Percentiles rank a stretch among this genome's conserved stretches.
Evolutionary conservation across 2,113 vertebrate species (phyloP).

Genomic region (Datnioides undecimradiatus): DNA sequence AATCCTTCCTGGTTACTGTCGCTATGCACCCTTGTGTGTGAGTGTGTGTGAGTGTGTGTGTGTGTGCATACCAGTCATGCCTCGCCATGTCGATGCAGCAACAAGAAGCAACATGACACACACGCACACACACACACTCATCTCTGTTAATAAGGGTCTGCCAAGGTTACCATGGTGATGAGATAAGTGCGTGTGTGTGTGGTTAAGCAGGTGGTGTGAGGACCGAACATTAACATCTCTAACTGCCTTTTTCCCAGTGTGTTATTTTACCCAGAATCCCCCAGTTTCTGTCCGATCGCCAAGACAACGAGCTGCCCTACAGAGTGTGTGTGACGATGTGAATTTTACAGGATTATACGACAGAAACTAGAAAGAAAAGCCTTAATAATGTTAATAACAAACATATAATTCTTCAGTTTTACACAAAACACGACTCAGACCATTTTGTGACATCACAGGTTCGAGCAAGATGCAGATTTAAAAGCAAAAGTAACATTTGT

Average conservation of each 20-base stretch:
- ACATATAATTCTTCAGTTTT: too few relatives aligned
- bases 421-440: too few relatives aligned
- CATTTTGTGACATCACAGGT: too few relatives aligned
- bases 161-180: neutral
- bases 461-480: too few relatives aligned
- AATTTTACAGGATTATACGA: too few relatives aligned
- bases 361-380: too few relatives aligned
- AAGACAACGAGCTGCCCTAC: neutral
- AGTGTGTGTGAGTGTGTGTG: slow-evolving; percentile 34
- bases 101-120: slow-evolving; percentile 58
- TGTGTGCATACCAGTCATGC: slow-evolving; percentile 54
- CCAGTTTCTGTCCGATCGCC: neutral
- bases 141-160: slow-evolving; percentile 16
- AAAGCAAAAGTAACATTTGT: too few relatives aligned
- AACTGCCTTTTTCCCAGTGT: neutral
- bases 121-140: slow-evolving; percentile 24
- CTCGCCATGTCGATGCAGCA: slow-evolving; percentile 17
- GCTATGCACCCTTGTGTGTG: slow-evolving; percentile 1
- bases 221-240: slow-evolving; percentile 36
- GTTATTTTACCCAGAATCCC: slow-evolving; percentile 25
- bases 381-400: too few relatives aligned
- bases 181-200: slow-evolving; percentile 25
- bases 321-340: too few relatives aligned
- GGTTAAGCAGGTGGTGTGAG: slow-evolving; percentile 26
- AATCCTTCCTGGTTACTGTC: slow-evolving; percentile 64